These are phyloP conservation scores for Pyrochroa serraticornis DNA, from an alignment of 2,888 invertebrate genomes.

Conservation along the genomic window DNA sequence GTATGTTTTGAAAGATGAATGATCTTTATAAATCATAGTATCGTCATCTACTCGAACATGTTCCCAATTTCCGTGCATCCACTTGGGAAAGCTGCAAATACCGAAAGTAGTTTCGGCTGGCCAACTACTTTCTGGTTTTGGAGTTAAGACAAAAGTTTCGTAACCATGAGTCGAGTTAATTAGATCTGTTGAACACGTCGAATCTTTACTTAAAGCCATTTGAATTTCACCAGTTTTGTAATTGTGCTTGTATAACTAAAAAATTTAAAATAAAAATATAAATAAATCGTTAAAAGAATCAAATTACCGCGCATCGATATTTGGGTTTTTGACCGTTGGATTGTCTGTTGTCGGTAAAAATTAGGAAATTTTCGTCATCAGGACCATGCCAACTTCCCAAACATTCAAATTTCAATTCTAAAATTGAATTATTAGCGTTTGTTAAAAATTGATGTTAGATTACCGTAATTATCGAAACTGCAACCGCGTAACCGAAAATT, in stretches of 20 bases:
- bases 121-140: constrained; percentile 52
- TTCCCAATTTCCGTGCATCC: constrained; percentile 70
- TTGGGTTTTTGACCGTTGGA: constrained; percentile 58
- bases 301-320: constrained; percentile 67
- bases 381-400: constrained; percentile 68
- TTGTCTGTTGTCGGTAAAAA: constrained; percentile 62
- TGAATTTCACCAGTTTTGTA: constrained; percentile 58
- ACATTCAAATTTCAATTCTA: constrained; percentile 67
- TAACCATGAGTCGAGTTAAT: constrained; percentile 63
- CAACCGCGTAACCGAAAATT: constrained; percentile 65
- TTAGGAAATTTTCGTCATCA: constrained; percentile 63
- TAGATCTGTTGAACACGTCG: constrained; percentile 65
- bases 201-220: constrained; percentile 68
- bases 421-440: not conserved
- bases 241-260: constrained; percentile 22
- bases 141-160: constrained; percentile 63
- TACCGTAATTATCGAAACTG: constrained; percentile 63
- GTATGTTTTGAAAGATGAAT: constrained; percentile 61
- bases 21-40: constrained; percentile 61
- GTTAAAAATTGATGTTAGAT: constrained; percentile 24
- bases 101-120: constrained; percentile 53
- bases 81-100: constrained; percentile 63
- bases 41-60: constrained; percentile 60
- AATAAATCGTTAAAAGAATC: not conserved
- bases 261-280: constrained; percentile 7